Evolutionary conservation across 2,113 vertebrate species (phyloP), one percentile per base, ranked within the genome.

Genomic region (Petromus typicus): DNA sequence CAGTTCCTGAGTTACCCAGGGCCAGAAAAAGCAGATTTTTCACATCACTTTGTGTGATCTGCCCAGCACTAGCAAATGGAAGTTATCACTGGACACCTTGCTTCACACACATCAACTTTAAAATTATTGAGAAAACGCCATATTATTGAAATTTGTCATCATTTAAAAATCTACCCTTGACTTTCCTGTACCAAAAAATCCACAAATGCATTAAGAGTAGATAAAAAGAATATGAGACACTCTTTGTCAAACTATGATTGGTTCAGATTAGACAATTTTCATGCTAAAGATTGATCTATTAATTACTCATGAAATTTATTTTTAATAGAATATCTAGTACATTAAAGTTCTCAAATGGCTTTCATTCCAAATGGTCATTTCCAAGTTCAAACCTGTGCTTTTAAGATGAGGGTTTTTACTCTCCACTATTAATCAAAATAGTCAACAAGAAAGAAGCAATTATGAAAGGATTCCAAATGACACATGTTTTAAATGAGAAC

Each of bases 21-120:
- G 2, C 0, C n/a, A 34, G 54, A 13, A 1, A 3, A 43, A 20
- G 34, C 10, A 2, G 16, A 6, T 37, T 7, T 20, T 30, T 30
- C 7, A 34, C 34, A 80, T 56, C 63, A 8, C 9, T n/a, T 54
- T 40, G 23, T 56, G 20, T 69, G 34, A 13, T 67, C 67, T 75
- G 8, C 2, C 4, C 0, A 0, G 51, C 14, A 7, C 22, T 37
- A 18, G 22, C 27, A 80, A 86, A 14, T 54, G n/a, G 20, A 73
- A 51, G 13, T 81, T 51, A 34, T 66, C 18, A 0, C 18, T 1
- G 6, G 32, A 71, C 20, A 10, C 8, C 45, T 7, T 71, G n/a
- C 22, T 1, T 27, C 12, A 79, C 32, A 78, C 48, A 37, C 48
- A 45, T 85, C 4, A 51, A 3, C 4, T 23, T 78, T 78, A 66